Base-by-base conservation (phyloP, 2,113 vertebrate species). In the Thunnus maccoyii region DNA sequence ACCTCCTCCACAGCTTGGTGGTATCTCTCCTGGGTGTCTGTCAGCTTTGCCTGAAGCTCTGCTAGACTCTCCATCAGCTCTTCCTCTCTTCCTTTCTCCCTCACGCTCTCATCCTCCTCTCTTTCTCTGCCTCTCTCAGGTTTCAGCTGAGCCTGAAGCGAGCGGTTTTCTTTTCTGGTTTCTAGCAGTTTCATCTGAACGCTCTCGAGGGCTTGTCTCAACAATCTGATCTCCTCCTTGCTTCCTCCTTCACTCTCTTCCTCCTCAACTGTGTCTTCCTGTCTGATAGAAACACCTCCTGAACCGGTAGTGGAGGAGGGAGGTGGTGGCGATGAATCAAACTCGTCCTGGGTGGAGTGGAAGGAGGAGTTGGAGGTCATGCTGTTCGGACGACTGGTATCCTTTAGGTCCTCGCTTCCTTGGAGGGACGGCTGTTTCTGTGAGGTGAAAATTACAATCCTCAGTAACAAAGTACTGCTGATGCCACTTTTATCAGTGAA, bases 1-100 rank as follows among this genome's bases (percentile, higher is more conserved):
- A 95, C 93, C 64, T 97, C 96, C 80, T 95, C 95, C 82, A 94
- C 83, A 5, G 95, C 91, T 58, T 97, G 96, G 71, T 96, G 96
- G 50, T 94, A 94, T 62, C 90, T 96, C 88, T 93, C 96, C 75
- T 96, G 96, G 27, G 95, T 93, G 83, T 96, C 96, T 36, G 95
- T 94, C 41, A 96, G 92, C 54, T 96, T 97, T 18, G 96, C 89
- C 62, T 95, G 96, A 52, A 96, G 94, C 83, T 96, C 96, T 0
- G 95, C 96, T 74, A 95, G 89, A 15, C 96, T 96, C 92, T 97
- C 96, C 27, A 96, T 93, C 88, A 96, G 56, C 57, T 93, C 94
- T 4, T 90, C 82, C 60, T 90, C 95, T 78, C 94, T 90, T 50
- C 70, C 82, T 46, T 83, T 89, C 36, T 84, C 91, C 14, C 64